Evolutionary conservation across 2,888 invertebrate species (phyloP), one percentile per base, ranked within the genome.

Genomic region (Calephelis perditalis): DNA sequence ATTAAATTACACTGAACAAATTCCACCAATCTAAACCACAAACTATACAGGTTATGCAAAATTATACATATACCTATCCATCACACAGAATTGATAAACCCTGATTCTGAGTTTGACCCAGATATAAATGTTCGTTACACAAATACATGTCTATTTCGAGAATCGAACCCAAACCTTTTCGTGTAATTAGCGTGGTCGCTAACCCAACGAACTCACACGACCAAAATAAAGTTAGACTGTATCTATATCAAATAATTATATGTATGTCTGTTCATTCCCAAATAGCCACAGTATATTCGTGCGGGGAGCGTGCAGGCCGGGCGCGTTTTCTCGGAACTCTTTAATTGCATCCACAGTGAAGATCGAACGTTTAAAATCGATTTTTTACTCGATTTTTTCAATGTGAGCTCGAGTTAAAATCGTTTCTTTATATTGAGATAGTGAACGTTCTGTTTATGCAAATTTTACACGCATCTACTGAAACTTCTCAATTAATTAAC

Each of bases 321-420:
- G 59, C 61, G 52, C 64, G 70, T 70, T 70, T 89, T 90, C 90
- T 82, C 75, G 70, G 90, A 89, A 89, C 79, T 70, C 86, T 88
- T 90, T 90, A 90, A 90, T 90, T 90, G 90, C 89, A 81, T 84
- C 84, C 82, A 85, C 83, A 79, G 81, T 81, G 79, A 84, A 81
- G 86, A 86, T 88, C 88, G 88, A 86, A 87, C 85, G 85, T 79
- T 89, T 86, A 85, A 88, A 87, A 88, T 86, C 84, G 84, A 85
- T 85, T 88, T 88, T 88, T 90, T 88, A 82, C 82, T 87, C 86
- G 80, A 84, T 87, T 90, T 86, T 82, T 79, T 82, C 75, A 80
- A 82, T 81, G 84, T 81, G 86, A 76, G 84, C 77, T 73, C 78
- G 78, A 77, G 79, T 79, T 80, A 73, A 75, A 80, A 82, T 85